These are phyloP conservation scores for Poecilia latipinna DNA, from an alignment of 2,113 vertebrate genomes.

Conservation along the genomic window DNA sequence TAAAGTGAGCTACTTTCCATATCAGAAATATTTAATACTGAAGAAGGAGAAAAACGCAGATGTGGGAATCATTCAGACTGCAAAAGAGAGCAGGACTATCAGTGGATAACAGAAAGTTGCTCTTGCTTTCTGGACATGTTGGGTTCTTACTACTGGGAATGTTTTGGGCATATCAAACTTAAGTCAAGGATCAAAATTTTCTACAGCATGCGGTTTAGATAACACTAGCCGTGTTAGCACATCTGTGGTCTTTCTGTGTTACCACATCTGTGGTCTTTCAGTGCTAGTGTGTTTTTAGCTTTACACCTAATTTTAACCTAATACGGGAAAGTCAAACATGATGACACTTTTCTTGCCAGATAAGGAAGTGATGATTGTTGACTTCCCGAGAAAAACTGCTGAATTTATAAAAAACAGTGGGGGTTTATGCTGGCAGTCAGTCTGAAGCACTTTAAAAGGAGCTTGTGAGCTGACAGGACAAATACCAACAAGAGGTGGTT, in stretches of 20 bases:
- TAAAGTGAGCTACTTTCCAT: not conserved
- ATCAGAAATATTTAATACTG: not conserved
- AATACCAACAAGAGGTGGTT: not conserved
- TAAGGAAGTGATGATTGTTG: slow-evolving; percentile 36
- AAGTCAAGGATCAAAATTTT: too few relatives aligned
- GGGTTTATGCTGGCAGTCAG: slow-evolving; percentile 17
- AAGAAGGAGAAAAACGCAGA: too few relatives aligned
- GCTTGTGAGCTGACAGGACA: not conserved
- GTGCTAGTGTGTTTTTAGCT: slow-evolving; percentile 1
- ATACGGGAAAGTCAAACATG: slow-evolving; percentile 24
- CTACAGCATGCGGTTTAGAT: too few relatives aligned
- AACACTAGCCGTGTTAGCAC: not conserved
- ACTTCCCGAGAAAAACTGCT: slow-evolving; percentile 36
- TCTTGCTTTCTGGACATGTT: not conserved
- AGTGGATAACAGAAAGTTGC: not conserved
- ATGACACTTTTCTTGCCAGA: slow-evolving; percentile 21
- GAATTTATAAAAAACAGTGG: slow-evolving; percentile 32
- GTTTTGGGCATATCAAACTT: too few relatives aligned
- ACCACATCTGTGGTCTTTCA: slow-evolving; percentile 5
- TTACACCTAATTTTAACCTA: not conserved
- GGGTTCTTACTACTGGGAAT: not conserved
- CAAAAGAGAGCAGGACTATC: not conserved
- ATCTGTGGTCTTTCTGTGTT: not conserved
- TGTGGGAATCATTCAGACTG: not conserved
- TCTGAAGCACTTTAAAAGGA: too few relatives aligned